A percentile compares a stretch with the other conserved stretches of the same genome.
Conservation (phyloP, 92 coral and sea anemone species). For the Isaurus tuberculatus region DNA sequence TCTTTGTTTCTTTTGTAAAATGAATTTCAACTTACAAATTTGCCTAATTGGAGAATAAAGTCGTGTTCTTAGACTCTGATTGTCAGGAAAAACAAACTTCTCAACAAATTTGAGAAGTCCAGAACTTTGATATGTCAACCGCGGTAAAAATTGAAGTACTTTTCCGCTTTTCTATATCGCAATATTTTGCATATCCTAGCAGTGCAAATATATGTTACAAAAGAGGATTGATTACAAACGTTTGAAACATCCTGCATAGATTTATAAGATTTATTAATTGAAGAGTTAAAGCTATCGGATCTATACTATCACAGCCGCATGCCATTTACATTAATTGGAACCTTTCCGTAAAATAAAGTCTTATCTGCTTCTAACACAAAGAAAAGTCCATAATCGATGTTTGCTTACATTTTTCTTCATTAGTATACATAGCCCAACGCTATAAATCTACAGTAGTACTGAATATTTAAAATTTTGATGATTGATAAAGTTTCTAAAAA, state of each 20-base stretch:
- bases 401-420: not conserved
- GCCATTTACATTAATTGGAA: not conserved
- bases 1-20: conserved; percentile 8
- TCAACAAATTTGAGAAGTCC: not conserved
- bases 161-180: not conserved
- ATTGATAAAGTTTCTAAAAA: too few species aligned
- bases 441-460: not conserved
- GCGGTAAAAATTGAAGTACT: not conserved
- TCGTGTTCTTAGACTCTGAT: not conserved
- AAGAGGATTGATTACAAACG: not conserved
- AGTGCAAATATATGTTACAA: not conserved
- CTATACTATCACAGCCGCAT: not conserved
- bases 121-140: not conserved
- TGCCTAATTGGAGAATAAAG: not conserved
- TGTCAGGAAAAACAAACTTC: not conserved
- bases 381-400: not conserved
- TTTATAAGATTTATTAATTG: not conserved
- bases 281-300: conserved; percentile 11
- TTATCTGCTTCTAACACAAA: not conserved
- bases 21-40: not conserved
- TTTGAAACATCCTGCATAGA: not conserved
- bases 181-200: not conserved
- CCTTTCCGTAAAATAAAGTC: not conserved
- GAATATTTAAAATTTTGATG: too few species aligned
- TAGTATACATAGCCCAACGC: not conserved